phyloP scores from a whole-genome alignment of 2,888 invertebrate genomes.

The Drosophila recens region DNA sequence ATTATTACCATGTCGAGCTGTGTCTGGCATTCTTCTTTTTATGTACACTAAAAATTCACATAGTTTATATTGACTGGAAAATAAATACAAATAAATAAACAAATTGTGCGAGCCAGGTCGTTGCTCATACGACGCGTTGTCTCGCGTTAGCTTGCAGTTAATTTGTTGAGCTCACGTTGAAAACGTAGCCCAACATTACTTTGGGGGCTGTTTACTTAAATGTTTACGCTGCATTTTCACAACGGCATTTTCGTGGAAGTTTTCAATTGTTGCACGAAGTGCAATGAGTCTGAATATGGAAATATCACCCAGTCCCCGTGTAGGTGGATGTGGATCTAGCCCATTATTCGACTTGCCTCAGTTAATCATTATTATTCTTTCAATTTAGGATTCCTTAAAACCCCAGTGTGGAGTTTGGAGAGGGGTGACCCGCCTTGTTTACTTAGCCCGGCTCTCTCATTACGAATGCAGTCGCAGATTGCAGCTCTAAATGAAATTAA shows the following conservation, averaged over 20 bases:
- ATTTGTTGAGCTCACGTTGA: slow-evolving; percentile 61
- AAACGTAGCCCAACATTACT: slow-evolving; percentile 11
- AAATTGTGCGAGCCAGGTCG: slow-evolving; percentile 45
- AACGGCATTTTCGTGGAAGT: slow-evolving; percentile 72
- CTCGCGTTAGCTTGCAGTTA: slow-evolving; percentile 60
- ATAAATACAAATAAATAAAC: slow-evolving; percentile 83
- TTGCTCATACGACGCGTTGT: slow-evolving; percentile 74
- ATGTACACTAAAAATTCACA: slow-evolving; percentile 83
- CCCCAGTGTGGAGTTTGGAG: neutral
- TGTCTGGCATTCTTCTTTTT: slow-evolving; percentile 52
- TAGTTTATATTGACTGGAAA: slow-evolving; percentile 85
- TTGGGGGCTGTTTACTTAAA: slow-evolving; percentile 57
- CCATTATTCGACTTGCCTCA: slow-evolving; percentile 5
- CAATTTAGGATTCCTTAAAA: slow-evolving; percentile 59
- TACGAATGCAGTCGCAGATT: slow-evolving; percentile 74
- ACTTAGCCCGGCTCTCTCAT: slow-evolving; percentile 62
- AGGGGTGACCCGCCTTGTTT: slow-evolving; percentile 59
- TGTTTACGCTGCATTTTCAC: slow-evolving; percentile 78
- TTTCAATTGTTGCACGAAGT: slow-evolving; percentile 71
- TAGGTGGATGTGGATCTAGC: slow-evolving; percentile 41
- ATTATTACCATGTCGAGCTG: slow-evolving; percentile 49
- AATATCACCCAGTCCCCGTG: slow-evolving; percentile 4
- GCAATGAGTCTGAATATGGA: slow-evolving; percentile 21
- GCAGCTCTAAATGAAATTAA: slow-evolving; percentile 79
- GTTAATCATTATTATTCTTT: slow-evolving; percentile 72